Base-by-base conservation (phyloP, 2,888 invertebrate species). In the Aphidius colemani region DNA sequence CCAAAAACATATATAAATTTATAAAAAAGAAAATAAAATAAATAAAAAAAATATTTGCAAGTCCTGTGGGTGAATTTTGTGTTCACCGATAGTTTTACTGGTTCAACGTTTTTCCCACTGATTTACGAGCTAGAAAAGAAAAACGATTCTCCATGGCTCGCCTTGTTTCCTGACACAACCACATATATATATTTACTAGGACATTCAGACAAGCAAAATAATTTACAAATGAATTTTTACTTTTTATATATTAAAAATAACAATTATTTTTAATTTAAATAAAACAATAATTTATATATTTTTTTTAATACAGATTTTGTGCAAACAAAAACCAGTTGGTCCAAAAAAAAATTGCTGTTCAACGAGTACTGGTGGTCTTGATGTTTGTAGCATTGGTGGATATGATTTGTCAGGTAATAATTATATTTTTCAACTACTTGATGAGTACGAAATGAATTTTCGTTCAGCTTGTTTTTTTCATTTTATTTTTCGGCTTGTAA, bases 281-380 rank as follows among this genome's bases (percentile, higher is more conserved):
- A 6, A 30, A 11, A 39, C 13, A 65, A 11, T 63, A 39, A 68
- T 50, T 61, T 3, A 39, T 6, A 8, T 39, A 65, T 59, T 60
- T 30, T 30, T 2, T 30, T 30, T 2, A 39, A 69, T 71, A 39
- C 67, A 82, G 82, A 73, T 82, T 69, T 69, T 81, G 58, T 81
- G 82, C 73, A 74, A 78, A 69, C 72, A 73, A 60, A 79, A 78
- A 68, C 78, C 77, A 45, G 70, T 80, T 64, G 75, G 75, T 58
- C 71, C 78, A 66, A 82, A 81, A 63, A 78, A 81, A 61, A 80
- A 80, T 58, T 82, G 82, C 65, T 82, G 81, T 63, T 74, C 79
- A 5, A 82, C 81, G 7, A 82, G 81, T 64, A 81, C 81, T 7
- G 80, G 77, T 8, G 80, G 79, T 44, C 67, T 81, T 45, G 81